These are phyloP conservation scores for Nesospiza acunhae DNA, from an alignment of 2,113 vertebrate species.

Conservation along the genomic window DNA sequence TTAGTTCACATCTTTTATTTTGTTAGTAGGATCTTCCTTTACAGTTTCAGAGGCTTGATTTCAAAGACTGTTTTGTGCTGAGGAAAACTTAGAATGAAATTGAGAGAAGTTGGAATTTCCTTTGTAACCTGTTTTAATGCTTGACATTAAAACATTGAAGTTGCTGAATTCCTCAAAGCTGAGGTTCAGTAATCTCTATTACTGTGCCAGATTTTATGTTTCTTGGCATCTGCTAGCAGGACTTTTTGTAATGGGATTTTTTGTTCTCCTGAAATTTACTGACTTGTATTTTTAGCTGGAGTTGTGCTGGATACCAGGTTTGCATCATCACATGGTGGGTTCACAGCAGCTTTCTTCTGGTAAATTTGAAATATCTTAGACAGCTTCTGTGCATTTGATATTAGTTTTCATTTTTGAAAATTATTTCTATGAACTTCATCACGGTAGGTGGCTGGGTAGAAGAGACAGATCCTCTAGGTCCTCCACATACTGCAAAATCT, in stretches of 20 bases:
- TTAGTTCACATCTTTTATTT: neutral
- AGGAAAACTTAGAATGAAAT: neutral
- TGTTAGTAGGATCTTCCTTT: neutral
- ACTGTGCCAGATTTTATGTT: neutral
- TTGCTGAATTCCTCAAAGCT: neutral
- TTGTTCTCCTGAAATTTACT: neutral
- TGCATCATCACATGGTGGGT: neutral
- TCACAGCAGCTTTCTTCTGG: neutral
- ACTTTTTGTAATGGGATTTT: neutral
- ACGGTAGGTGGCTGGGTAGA: fast-evolving
- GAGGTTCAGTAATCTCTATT: neutral
- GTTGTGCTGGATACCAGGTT: neutral
- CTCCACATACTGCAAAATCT: neutral
- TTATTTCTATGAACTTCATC: neutral
- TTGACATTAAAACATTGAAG: neutral
- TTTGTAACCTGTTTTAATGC: neutral
- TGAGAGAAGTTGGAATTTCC: neutral
- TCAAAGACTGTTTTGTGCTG: neutral
- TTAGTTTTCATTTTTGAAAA: neutral
- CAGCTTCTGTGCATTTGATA: neutral
- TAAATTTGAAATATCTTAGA: neutral
- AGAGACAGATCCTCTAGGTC: neutral
- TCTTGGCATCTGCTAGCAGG: neutral
- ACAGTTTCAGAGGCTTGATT: neutral
- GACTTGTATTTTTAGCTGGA: neutral